Percentiles rank a stretch among this genome's conserved stretches.
These are phyloP conservation scores for Shargacucullia verbasci DNA, from an alignment of 2,888 invertebrate genomes.

Conservation along the genomic window DNA sequence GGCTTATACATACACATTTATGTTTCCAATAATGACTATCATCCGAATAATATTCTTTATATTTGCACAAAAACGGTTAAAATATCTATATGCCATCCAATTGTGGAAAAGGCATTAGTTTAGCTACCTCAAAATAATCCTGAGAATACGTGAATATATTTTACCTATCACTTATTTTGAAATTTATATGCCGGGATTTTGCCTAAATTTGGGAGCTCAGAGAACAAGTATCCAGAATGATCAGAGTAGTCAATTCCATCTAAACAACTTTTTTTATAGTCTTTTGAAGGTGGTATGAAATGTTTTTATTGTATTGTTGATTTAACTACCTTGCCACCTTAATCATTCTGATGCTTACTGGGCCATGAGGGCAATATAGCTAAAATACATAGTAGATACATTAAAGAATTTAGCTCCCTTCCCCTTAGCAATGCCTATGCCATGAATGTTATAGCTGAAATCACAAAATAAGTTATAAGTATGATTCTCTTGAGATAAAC, in stretches of 20 bases:
- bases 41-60: constrained; percentile 15
- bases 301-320: too few species aligned
- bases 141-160: constrained; percentile 7
- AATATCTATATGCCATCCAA: constrained; percentile 12
- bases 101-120: constrained; percentile 2
- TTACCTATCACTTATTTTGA: constrained; percentile 20
- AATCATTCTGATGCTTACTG: too few species aligned
- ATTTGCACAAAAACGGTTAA: constrained; percentile 19
- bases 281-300: too few species aligned
- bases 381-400: too few species aligned
- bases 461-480: constrained; percentile 27
- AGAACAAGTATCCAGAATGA: too few species aligned
- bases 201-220: too few species aligned
- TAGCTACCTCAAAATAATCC: constrained; percentile 14
- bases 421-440: too few species aligned
- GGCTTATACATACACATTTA: constrained; percentile 25
- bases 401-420: too few species aligned
- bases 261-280: too few species aligned
- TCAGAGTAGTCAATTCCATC: too few species aligned
- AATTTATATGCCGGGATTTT: background rate
- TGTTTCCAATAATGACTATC: constrained; percentile 24
- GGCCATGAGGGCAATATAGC: too few species aligned
- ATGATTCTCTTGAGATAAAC: constrained; percentile 31
- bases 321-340: too few species aligned
- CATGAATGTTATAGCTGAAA: background rate